Evolutionary conservation across 2,797 vertebrate genomes (phyloP).

Genomic region (Phataginus tetradactyla): DNA sequence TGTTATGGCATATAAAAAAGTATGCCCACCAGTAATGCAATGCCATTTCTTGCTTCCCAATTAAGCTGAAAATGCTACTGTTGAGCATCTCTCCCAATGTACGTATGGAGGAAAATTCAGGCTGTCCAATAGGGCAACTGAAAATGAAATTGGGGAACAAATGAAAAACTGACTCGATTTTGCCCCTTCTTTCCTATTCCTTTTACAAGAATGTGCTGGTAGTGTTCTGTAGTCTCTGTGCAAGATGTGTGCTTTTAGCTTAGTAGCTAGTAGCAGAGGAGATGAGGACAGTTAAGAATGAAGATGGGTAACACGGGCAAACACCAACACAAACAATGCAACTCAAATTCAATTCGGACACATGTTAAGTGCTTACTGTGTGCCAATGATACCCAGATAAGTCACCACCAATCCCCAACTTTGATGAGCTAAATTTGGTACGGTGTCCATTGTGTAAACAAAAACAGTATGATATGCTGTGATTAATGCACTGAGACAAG

Average conservation of each 20-base stretch:
- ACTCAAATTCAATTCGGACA: background rate
- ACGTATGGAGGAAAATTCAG: background rate
- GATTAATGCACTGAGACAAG: background rate
- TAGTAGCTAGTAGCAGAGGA: background rate
- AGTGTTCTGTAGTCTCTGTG: background rate
- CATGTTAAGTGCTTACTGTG: too few relatives aligned
- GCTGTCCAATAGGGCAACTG: rapidly evolving
- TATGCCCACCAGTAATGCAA: background rate
- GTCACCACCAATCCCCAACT: background rate
- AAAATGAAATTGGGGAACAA: background rate
- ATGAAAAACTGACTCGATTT: background rate
- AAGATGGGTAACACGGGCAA: background rate
- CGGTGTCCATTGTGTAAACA: background rate
- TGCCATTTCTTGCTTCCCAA: background rate
- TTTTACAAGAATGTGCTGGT: background rate
- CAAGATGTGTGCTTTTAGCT: background rate
- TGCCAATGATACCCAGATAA: background rate
- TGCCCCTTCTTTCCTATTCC: background rate
- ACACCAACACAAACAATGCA: background rate
- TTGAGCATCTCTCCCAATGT: background rate
- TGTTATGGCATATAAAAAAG: background rate
- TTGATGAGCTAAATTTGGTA: background rate
- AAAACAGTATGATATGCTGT: background rate
- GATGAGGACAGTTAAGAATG: background rate
- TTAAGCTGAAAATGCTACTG: background rate